These are phyloP conservation scores for Pseudomugil tenellus DNA, from an alignment of 2,797 vertebrate genomes.

Conservation along the genomic window DNA sequence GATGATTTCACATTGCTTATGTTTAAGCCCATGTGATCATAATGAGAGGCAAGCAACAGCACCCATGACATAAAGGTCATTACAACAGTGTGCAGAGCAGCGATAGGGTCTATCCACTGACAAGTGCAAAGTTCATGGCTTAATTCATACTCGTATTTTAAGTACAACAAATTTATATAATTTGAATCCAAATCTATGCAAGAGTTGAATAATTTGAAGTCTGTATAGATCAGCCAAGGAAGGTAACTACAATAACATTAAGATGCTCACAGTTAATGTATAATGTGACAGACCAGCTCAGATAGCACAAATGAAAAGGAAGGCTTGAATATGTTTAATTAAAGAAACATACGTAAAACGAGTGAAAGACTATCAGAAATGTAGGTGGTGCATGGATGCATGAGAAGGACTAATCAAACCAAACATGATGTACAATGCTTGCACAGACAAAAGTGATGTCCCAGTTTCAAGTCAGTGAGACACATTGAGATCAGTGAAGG, in stretches of 20 bases:
- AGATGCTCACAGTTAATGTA: not conserved
- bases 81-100: conserved; percentile 53
- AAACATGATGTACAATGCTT: too few relatives aligned
- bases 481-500: too few relatives aligned
- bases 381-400: too few relatives aligned
- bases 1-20: conserved; percentile 55
- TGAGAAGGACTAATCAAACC: too few relatives aligned
- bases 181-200: conserved; percentile 38
- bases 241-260: not conserved
- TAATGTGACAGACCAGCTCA: too few relatives aligned
- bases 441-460: too few relatives aligned
- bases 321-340: too few relatives aligned
- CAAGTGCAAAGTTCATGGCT: conserved; percentile 61
- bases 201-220: conserved; percentile 14
- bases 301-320: too few relatives aligned
- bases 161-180: conserved; percentile 50
- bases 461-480: too few relatives aligned
- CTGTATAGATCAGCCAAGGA: not conserved
- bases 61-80: conserved; percentile 69
- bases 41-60: conserved; percentile 63
- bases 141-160: conserved; percentile 62
- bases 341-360: too few relatives aligned
- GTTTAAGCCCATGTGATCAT: conserved; percentile 65
- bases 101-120: conserved; percentile 58
- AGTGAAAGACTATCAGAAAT: too few relatives aligned